These are phyloP conservation scores for Netelia virgata DNA, from an alignment of 2,888 invertebrate species.

Conservation along the genomic window DNA sequence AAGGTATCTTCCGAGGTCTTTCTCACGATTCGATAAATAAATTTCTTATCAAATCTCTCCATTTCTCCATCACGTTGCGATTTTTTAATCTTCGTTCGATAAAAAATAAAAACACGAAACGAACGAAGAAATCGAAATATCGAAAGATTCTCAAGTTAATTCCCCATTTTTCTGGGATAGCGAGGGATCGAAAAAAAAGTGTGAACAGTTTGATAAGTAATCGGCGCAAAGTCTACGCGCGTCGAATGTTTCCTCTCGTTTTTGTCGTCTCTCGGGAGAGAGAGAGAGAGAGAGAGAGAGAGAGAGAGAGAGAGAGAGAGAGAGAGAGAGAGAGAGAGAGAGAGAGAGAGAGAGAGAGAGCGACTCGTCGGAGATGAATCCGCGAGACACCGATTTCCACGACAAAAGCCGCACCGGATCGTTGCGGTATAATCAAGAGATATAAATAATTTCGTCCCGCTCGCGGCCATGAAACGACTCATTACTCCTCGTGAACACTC, in stretches of 20 bases:
- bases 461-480: conserved; percentile 76
- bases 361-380: conserved; percentile 33
- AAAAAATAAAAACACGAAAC: too few species aligned
- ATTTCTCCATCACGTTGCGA: too few species aligned
- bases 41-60: too few species aligned
- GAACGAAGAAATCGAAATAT: too few species aligned
- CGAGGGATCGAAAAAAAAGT: not conserved
- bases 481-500: conserved; percentile 6
- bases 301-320: conserved; percentile 63
- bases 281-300: conserved; percentile 62
- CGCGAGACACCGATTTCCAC: conserved; percentile 30
- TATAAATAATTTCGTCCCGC: conserved; percentile 82
- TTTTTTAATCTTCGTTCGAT: too few species aligned
- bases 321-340: conserved; percentile 63
- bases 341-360: conserved; percentile 60
- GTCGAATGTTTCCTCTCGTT: conserved; percentile 2
- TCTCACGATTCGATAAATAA: too few species aligned
- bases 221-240: not conserved
- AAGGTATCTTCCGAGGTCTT: too few species aligned
- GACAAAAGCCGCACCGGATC: conserved; percentile 59
- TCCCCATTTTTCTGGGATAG: not conserved
- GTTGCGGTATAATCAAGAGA: conserved; percentile 80
- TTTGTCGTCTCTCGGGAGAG: conserved; percentile 61
- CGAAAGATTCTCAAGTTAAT: not conserved
- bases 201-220: conserved; percentile 37